These are phyloP conservation scores for Leptobrachium leishanense DNA, from an alignment of 2,113 vertebrate genomes.

Conservation along the genomic window DNA sequence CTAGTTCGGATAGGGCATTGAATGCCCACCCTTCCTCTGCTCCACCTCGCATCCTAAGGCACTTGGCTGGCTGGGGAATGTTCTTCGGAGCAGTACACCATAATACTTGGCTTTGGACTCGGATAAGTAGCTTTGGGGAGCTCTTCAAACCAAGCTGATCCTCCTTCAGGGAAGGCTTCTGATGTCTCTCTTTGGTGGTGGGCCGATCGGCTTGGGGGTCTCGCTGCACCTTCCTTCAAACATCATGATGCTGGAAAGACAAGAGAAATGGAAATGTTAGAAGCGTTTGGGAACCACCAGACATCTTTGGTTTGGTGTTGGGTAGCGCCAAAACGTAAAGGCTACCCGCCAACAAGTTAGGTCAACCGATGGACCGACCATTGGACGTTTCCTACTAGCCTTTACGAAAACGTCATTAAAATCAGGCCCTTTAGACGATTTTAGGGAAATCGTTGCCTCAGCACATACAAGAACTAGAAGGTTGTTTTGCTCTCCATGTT, in stretches of 20 bases:
- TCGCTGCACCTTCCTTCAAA: conserved; percentile 94
- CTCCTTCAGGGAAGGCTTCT: conserved; percentile 85
- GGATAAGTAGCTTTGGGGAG: not conserved
- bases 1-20: not conserved
- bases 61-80: conserved; percentile 23
- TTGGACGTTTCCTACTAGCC: too few relatives aligned
- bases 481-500: too few relatives aligned
- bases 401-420: too few relatives aligned
- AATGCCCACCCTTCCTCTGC: not conserved
- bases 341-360: too few relatives aligned
- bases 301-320: too few relatives aligned
- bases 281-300: not conserved
- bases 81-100: conserved; percentile 3
- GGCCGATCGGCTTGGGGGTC: conserved; percentile 75
- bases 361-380: too few relatives aligned
- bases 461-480: too few relatives aligned
- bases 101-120: conserved; percentile 25
- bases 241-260: conserved; percentile 83
- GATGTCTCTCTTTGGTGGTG: conserved; percentile 93
- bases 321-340: too few relatives aligned
- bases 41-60: conserved; percentile 7
- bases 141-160: too few relatives aligned
- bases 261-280: conserved; percentile 16
- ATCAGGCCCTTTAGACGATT: too few relatives aligned
- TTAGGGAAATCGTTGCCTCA: too few relatives aligned